These are phyloP conservation scores for Nowickia ferox DNA, from an alignment of 2,888 invertebrate genomes.

Conservation along the genomic window DNA sequence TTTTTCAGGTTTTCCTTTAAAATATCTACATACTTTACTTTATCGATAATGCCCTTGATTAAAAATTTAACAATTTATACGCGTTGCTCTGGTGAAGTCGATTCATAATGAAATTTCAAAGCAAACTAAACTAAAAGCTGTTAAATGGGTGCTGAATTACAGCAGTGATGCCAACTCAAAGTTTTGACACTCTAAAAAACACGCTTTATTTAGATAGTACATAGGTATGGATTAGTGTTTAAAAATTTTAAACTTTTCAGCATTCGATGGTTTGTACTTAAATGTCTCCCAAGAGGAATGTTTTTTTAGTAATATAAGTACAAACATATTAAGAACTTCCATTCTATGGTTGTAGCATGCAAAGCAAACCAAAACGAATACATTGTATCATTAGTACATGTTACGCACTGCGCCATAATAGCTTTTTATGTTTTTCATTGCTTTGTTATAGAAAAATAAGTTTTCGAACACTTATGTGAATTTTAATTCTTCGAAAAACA, in stretches of 20 bases:
- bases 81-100: too few species aligned
- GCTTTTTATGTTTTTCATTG: not conserved
- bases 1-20: too few species aligned
- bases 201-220: too few species aligned
- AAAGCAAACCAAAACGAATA: not conserved
- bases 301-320: conserved; percentile 7
- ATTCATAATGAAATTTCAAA: too few species aligned
- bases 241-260: conserved; percentile 4
- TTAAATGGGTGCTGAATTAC: too few species aligned
- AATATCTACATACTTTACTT: too few species aligned
- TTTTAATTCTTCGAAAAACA: too few species aligned
- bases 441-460: not conserved
- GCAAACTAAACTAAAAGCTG: too few species aligned
- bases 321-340: not conserved
- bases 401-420: not conserved
- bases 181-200: too few species aligned
- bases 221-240: not conserved
- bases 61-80: too few species aligned
- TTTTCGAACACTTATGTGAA: not conserved
- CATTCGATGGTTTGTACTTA: not conserved
- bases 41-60: too few species aligned
- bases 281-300: not conserved
- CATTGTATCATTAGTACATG: not conserved
- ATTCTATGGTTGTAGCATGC: not conserved
- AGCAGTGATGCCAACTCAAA: too few species aligned